phyloP scores from a whole-genome alignment of 2,113 vertebrate genomes.

The Ranitomeya imitator region DNA sequence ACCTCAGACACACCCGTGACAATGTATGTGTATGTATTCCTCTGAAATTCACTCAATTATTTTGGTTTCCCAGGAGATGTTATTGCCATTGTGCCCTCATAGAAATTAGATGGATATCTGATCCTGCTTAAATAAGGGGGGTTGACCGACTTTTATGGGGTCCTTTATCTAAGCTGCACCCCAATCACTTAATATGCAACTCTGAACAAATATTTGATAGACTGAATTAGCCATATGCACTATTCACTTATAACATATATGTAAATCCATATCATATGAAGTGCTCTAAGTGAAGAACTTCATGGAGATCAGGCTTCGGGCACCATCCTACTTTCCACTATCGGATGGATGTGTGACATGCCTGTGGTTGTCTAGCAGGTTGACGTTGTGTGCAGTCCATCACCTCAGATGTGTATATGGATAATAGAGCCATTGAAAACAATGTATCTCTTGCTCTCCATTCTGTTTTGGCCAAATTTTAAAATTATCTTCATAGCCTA shows the following conservation, averaged over 20 bases:
- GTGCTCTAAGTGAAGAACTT: not conserved
- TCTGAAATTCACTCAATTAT: too few species aligned
- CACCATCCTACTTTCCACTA: not conserved
- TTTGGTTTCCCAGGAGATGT: too few species aligned
- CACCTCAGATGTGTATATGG: not conserved
- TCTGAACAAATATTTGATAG: not conserved
- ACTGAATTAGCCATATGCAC: not conserved
- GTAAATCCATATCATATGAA: not conserved
- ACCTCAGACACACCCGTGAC: too few species aligned
- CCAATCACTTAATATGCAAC: not conserved
- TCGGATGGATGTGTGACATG: not conserved
- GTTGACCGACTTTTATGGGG: too few species aligned
- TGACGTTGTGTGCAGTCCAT: not conserved
- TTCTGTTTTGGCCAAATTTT: not conserved
- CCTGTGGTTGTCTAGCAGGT: conserved; percentile 21
- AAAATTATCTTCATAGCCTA: not conserved
- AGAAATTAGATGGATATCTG: too few species aligned
- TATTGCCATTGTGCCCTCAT: too few species aligned
- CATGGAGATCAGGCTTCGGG: not conserved
- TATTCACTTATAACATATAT: not conserved
- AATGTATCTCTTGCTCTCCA: not conserved
- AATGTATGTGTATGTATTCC: too few species aligned
- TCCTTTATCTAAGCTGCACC: not conserved
- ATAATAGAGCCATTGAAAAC: conserved; percentile 29
- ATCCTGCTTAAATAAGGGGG: too few species aligned